Evolutionary conservation across 1,140 invertebrate genomes (phyloP), one percentile per base, ranked within the genome.

Genomic region (Halictus rubicundus): DNA sequence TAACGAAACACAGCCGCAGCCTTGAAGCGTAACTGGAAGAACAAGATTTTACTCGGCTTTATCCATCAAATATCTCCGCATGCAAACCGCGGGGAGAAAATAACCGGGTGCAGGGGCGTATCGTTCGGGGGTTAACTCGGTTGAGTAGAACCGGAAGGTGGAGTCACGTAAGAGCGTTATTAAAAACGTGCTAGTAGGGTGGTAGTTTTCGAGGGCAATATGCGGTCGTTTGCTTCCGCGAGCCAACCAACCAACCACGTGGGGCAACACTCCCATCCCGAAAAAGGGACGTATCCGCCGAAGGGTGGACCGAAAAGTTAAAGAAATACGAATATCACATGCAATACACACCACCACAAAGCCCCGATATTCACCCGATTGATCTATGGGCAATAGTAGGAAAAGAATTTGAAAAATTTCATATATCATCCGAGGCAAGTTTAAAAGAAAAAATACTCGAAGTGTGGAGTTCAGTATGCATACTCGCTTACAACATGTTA

Each of bases 121-220:
- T 71, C 63, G 52, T 57, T 42, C 12, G 39, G 14, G 46, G 32
- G 39, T 64, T 59, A 76, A 60, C 52, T n/a, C 25, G 49, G 54
- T 57, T 8, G 69, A 59, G 68, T n/a, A 21, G 9, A 65, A 46
- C 46, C 68, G 78, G 27, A 46, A 72, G 59, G 77, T 61, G 63
- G 61, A 85, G 88, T 89, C 88, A 89, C 88, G 87, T 87, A 87
- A 88, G 85, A 79, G 81, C 82, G 80, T 89, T 89, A 89, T 89
- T 89, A 89, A 89, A 89, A 89, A 88, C 87, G 83, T 88, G 83
- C 83, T 73, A 82, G 81, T 79, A 80, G 81, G 74, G 59, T 85
- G 76, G 81, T 85, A 88, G 82, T 89, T 89, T 89, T 89, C 69
- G 75, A 74, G 82, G 75, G 79, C 88, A 87, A 88, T 88, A 86